These are phyloP conservation scores for Troides helena DNA, from an alignment of 2,888 invertebrate species.

Conservation along the genomic window DNA sequence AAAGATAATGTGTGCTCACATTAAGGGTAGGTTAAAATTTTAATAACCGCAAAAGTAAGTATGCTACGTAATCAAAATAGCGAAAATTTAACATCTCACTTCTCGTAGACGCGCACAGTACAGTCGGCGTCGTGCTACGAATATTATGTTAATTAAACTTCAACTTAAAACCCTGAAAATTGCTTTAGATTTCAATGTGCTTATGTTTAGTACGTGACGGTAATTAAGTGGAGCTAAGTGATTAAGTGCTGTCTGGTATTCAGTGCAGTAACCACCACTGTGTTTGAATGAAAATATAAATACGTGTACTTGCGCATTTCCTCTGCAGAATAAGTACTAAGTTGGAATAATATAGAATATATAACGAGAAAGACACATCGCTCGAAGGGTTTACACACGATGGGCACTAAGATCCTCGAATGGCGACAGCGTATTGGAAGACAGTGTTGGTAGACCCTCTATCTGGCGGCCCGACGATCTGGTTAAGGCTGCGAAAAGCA, in stretches of 20 bases:
- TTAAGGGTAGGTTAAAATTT: neutral
- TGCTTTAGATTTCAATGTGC: neutral
- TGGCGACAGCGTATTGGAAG: too few relatives aligned
- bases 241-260: neutral
- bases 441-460: too few relatives aligned
- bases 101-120: neutral
- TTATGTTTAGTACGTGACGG: neutral
- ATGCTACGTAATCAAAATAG: neutral
- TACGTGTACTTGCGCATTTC: neutral
- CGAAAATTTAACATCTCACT: too few relatives aligned
- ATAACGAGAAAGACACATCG: too few relatives aligned
- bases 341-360: too few relatives aligned
- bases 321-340: neutral
- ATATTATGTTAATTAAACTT: neutral
- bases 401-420: too few relatives aligned
- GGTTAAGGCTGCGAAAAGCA: too few relatives aligned
- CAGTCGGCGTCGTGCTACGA: neutral
- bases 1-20: neutral
- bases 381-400: too few relatives aligned
- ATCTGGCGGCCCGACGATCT: too few relatives aligned
- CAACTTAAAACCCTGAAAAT: neutral
- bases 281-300: neutral
- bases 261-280: neutral
- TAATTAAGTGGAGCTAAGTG: neutral
- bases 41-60: neutral